Base-by-base conservation (phyloP, 1,140 invertebrate genomes). In the Bombus waltoni region DNA sequence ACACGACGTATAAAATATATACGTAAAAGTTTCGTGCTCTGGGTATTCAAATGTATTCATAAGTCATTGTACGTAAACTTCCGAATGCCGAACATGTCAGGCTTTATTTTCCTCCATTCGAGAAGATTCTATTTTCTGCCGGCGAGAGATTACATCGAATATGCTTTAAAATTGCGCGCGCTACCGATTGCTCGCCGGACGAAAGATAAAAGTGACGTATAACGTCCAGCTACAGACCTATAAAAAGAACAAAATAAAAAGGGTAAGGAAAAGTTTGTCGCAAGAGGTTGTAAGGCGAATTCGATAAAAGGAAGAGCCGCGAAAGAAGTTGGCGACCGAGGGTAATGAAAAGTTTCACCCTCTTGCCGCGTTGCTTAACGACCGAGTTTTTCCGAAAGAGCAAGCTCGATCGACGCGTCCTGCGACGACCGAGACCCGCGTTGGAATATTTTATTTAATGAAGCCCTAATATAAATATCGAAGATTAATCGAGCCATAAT, bases 401-500 rank as follows among this genome's bases (percentile, higher is more conserved):
- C 68, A 65, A 81, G 32, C 57, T 53, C 13, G n/a, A 81, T 32
- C 59, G 75, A 73, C 70, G 66, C 44, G 57, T 28, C 28, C 57
- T 59, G 25, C 35, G 44, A 22, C 53, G 8, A 42, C 57, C 53
- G n/a, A 35, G n/a, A 35, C 71, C 80, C 32, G 57, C 32, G 57
- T 71, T 78, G 38, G 83, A 89, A 89, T 90, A 92, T 90, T 91
- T 89, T 89, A 94, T 91, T 90, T 86, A 92, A 93, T 91, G 83
- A 93, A 92, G 89, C 87, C 79, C 81, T 90, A 93, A 93, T 93
- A 93, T 94, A 93, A 93, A 93, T 93, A 93, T 94, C 88, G 92
- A 94, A 92, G 93, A 94, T 94, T 94, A 94, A 94, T 94, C 90
- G 92, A 92, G 86, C 77, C 86, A 81, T 94, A 94, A 94, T 93